These are phyloP conservation scores for Zaprionus capensis DNA, from an alignment of 1,140 invertebrate species.

Conservation along the genomic window DNA sequence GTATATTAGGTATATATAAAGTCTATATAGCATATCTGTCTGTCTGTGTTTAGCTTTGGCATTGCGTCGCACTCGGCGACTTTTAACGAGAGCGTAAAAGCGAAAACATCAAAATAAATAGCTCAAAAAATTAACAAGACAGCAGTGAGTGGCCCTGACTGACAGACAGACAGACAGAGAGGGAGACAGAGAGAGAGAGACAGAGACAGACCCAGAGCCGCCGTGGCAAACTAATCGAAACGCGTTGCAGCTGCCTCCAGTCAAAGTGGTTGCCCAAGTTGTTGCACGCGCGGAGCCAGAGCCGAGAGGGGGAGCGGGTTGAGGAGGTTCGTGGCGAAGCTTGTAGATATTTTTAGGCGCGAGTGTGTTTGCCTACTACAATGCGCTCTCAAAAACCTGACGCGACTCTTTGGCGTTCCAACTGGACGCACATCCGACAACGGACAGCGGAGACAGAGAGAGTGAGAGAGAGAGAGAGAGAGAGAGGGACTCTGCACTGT, in stretches of 20 bases:
- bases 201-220: slow-evolving; percentile 7
- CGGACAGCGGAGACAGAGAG: neutral
- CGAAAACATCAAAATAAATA: slow-evolving; percentile 83
- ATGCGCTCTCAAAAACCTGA: slow-evolving; percentile 66
- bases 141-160: slow-evolving; percentile 55
- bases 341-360: slow-evolving; percentile 76
- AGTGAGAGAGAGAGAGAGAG: neutral
- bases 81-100: slow-evolving; percentile 80
- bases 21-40: slow-evolving; percentile 1
- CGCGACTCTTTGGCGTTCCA: slow-evolving; percentile 61
- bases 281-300: slow-evolving; percentile 59
- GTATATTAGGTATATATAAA: slow-evolving; percentile 6
- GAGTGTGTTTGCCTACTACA: slow-evolving; percentile 72
- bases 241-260: slow-evolving; percentile 74
- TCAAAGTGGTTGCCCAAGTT: slow-evolving; percentile 76
- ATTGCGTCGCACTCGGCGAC: slow-evolving; percentile 65
- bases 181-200: slow-evolving; percentile 55
- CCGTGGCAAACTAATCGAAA: slow-evolving; percentile 78
- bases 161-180: slow-evolving; percentile 5
- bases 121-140: slow-evolving; percentile 82
- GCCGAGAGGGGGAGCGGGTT: neutral
- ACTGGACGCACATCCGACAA: slow-evolving; percentile 67
- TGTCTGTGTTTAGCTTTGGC: slow-evolving; percentile 49
- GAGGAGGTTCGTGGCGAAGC: slow-evolving; percentile 45
- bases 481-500: slow-evolving; percentile 16